Evolutionary conservation across 2,113 vertebrate species (phyloP), one percentile per base, ranked within the genome.

Genomic region (Spheniscus mendiculus): DNA sequence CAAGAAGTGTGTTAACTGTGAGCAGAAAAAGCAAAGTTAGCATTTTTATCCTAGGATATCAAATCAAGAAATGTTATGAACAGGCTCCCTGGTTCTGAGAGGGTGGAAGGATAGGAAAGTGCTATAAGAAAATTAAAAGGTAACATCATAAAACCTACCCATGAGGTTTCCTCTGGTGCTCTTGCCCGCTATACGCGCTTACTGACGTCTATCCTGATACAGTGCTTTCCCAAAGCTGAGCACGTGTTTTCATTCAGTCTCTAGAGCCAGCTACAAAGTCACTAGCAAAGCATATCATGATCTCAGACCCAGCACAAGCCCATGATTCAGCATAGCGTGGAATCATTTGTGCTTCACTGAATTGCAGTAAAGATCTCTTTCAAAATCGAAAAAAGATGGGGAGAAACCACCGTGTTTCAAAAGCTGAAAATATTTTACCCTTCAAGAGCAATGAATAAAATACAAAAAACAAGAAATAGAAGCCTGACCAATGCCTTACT

Each of bases 141-240:
- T 38, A 65, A 74, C 40, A 59, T 32, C 38, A 29, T 29, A 44
- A 88, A 84, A 49, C 50, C 56, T 49, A 6, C 12, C 14, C 6
- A 10, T 36, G 55, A 83, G 27, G 22, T 78, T 87, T 56, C 66
- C 38, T 79, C 34, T 49, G 30, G 23, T 17, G 34, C 34, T 19
- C 1, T 27, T n/a, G 34, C 55, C 47, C 3, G 4, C 58, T 42
- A 4, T 20, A 32, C 4, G 4, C 0, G 1, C 42, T 80, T 52
- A 52, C 49, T 47, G 49, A 45, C 44, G 36, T 32, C 50, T 56
- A 4, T 7, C 62, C 62, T 5, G 6, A 17, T 3, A 9, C 34
- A n/a, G 34, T 3, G 42, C 49, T 63, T 74, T 58, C 73, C 67
- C 49, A 59, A 53, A 92, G 44, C 29, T 20, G 26, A 59, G 67